Conservation (phyloP, 2,888 invertebrate species). For the Agrotis clavis region DNA sequence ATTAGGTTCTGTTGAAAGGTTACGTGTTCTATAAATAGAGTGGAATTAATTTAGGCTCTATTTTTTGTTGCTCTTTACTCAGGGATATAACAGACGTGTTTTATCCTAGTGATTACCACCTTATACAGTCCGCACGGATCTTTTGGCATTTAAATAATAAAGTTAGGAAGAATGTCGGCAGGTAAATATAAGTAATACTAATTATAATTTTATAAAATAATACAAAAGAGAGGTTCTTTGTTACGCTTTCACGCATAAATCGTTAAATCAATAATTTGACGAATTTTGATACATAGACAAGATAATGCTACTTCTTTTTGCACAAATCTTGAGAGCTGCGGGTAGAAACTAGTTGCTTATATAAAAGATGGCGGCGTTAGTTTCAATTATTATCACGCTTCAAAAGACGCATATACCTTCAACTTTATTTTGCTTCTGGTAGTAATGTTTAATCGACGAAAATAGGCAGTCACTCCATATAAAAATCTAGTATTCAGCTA, state of each 20-base stretch:
- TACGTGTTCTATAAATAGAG: slow-evolving; percentile 23
- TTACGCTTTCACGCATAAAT: no score
- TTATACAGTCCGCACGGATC: not conserved
- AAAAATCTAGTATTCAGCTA: no score
- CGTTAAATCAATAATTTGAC: no score
- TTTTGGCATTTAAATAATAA: not conserved
- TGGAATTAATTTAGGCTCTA: not conserved
- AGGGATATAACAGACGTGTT: not conserved
- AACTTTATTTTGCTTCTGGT: no score
- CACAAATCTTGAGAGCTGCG: no score
- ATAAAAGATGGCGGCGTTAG: not conserved
- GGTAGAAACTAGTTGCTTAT: not conserved
- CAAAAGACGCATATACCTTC: not conserved
- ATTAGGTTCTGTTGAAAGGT: slow-evolving; percentile 22
- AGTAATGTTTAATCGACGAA: no score
- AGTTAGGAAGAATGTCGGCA: not conserved
- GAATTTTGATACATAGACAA: no score
- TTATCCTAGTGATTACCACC: not conserved
- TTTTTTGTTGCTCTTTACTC: not conserved
- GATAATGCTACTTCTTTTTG: no score
- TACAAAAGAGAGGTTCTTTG: no score
- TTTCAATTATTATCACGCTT: not conserved
- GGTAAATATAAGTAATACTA: not conserved
- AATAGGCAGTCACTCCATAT: not conserved
- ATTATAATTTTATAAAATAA: no score